Base-by-base conservation (phyloP, 2,888 invertebrate species). In the Darwinula stevensoni region DNA sequence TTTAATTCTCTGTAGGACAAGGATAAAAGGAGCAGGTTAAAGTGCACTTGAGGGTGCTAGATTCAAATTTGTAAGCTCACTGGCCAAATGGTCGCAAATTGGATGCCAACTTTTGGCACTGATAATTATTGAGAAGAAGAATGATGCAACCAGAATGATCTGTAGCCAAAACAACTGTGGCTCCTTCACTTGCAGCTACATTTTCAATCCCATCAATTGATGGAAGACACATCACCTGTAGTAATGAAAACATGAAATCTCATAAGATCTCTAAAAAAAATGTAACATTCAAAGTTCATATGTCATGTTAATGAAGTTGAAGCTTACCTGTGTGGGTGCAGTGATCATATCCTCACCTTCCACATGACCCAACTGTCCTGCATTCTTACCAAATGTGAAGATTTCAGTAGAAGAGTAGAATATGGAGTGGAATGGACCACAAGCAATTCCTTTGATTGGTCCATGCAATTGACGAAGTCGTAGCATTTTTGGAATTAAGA, bases 331-430 rank as follows among this genome's bases (percentile, higher is more conserved):
- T 32, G 48, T 41, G 4, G 51, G 46, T 17, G 44, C 42, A 16
- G 41, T 42, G 33, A 49, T 43, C 16, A 45, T 42, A n/a, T 42
- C 41, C 16, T 50, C 48, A 27, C 48, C 46, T 52, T 57, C 38
- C 53, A 53, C 40, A 39, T 69, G 69, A 2, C 75, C 76, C 42
- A 80, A 52, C 45, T 82, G 80, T 1, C 82, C 82, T 32, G 64
- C 59, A 53, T 82, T 75, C 3, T 63, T 54, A 2, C 82, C 82
- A 67, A 73, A 80, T 0, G 72, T 67, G 47, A 64, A 75, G 1
- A 76, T 50, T 2, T 57, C 57, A 17, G 57, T 43, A 48, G 1
- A 49, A 36, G 47, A 63, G 61, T 62, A 69, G 61, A 56, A 36
- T 2, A 71, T 63, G 0, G 70, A 67, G 50, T 80, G 75, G 36